Conservation (phyloP, 2,888 invertebrate species). For the Gortyna flavago region DNA sequence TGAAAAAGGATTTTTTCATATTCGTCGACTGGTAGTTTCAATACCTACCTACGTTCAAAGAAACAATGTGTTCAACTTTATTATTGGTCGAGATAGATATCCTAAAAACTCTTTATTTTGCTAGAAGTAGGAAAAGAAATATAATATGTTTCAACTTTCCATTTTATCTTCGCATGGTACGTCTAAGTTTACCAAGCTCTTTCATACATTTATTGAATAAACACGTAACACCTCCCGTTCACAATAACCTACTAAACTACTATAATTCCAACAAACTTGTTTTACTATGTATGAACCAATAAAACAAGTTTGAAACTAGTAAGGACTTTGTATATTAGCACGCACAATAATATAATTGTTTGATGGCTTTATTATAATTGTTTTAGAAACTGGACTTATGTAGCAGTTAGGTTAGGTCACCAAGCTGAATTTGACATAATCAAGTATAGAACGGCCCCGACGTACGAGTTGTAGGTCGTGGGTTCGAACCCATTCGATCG, state of each 20-base stretch:
- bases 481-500: too few species aligned
- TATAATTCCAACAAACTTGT: conserved; percentile 1
- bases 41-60: too few species aligned
- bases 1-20: too few species aligned
- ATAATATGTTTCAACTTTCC: too few species aligned
- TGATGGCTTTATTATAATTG: conserved; percentile 30
- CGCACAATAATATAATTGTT: conserved; percentile 23
- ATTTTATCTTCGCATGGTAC: not conserved
- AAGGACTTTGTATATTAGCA: conserved; percentile 20
- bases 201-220: too few species aligned
- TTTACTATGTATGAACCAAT: conserved; percentile 16
- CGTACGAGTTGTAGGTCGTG: too few species aligned
- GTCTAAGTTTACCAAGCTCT: not conserved
- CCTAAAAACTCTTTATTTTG: not conserved
- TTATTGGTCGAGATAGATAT: too few species aligned
- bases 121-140: not conserved
- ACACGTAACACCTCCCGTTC: too few species aligned
- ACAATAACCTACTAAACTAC: not conserved
- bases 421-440: too few species aligned
- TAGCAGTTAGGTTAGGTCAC: not conserved
- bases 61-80: not conserved
- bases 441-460: too few species aligned
- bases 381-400: conserved; percentile 5
- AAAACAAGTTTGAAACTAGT: conserved; percentile 14
- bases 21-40: too few species aligned